phyloP scores from a whole-genome alignment of 2,888 invertebrate genomes.

The Volucella inflata region DNA sequence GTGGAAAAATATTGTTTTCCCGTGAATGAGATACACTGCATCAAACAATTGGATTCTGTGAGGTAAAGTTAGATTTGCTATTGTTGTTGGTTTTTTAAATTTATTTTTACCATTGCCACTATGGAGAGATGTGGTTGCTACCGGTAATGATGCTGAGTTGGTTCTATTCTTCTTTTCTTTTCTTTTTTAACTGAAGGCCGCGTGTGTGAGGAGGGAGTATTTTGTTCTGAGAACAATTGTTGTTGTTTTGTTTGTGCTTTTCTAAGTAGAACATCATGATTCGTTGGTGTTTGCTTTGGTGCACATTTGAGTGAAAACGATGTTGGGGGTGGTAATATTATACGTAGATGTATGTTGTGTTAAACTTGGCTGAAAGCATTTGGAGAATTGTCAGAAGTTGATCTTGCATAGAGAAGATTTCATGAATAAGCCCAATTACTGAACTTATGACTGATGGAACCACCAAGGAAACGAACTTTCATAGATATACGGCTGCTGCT shows the following conservation, averaged over 20 bases:
- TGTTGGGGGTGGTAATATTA: too few species aligned
- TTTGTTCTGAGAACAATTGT: not conserved
- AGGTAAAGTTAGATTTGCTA: slow-evolving; percentile 55
- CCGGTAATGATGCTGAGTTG: not conserved
- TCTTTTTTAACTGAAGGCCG: slow-evolving; percentile 29
- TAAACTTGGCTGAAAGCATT: too few species aligned
- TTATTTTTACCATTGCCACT: not conserved
- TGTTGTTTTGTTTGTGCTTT: not conserved
- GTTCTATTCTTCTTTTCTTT: slow-evolving; percentile 1
- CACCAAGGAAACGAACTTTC: too few species aligned
- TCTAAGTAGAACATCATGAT: too few species aligned
- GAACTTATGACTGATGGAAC: too few species aligned
- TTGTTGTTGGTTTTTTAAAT: slow-evolving; percentile 12
- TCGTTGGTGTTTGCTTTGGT: too few species aligned
- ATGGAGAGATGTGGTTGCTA: not conserved
- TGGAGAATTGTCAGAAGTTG: too few species aligned
- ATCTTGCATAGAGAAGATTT: too few species aligned
- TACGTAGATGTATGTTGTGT: too few species aligned
- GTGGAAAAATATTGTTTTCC: slow-evolving; percentile 53
- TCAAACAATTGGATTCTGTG: slow-evolving; percentile 56
- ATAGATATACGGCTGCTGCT: too few species aligned
- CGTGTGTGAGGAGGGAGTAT: slow-evolving; percentile 8
- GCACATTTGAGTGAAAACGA: too few species aligned
- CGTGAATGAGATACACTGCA: slow-evolving; percentile 54
- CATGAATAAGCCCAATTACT: too few species aligned